Percentiles rank a stretch among this genome's conserved stretches.
These are phyloP conservation scores for Atherinomorus stipes DNA, from an alignment of 2,113 vertebrate species.

Conservation along the genomic window DNA sequence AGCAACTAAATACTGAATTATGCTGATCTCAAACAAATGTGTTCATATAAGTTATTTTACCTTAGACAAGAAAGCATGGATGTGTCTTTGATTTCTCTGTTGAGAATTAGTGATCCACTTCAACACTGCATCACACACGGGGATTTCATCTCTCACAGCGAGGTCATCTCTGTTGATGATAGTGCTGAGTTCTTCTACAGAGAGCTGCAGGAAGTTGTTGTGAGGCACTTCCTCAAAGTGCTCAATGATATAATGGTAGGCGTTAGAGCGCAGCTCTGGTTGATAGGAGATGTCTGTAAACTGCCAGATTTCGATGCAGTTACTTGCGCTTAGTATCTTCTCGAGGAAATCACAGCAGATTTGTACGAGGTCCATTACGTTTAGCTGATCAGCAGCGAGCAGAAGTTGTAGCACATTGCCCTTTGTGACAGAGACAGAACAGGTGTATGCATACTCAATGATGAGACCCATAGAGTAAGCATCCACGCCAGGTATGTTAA, in stretches of 20 bases:
- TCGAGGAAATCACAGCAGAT: slow-evolving; percentile 84
- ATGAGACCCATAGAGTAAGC: slow-evolving; percentile 47
- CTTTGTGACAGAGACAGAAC: slow-evolving; percentile 60
- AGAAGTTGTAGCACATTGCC: slow-evolving; percentile 82
- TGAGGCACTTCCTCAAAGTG: slow-evolving; percentile 83
- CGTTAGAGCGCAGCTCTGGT: slow-evolving; percentile 72
- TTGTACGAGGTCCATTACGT: slow-evolving; percentile 76
- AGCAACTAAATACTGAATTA: background rate
- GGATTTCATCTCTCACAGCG: slow-evolving; percentile 34
- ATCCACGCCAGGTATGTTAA: background rate
- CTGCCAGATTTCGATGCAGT: slow-evolving; percentile 81
- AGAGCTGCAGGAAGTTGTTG: slow-evolving; percentile 83
- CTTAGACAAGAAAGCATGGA: slow-evolving; percentile 44
- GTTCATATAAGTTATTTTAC: slow-evolving; percentile 28
- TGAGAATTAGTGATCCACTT: slow-evolving; percentile 43
- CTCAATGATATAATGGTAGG: slow-evolving; percentile 83
- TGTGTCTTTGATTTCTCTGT: slow-evolving; percentile 11
- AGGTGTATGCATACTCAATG: slow-evolving; percentile 54
- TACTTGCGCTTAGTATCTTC: slow-evolving; percentile 80
- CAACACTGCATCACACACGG: slow-evolving; percentile 33
- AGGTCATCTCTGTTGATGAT: slow-evolving; percentile 77
- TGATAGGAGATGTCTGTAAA: slow-evolving; percentile 57
- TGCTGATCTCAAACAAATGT: background rate
- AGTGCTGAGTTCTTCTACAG: slow-evolving; percentile 75
- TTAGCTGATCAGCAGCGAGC: slow-evolving; percentile 82